A percentile compares a stretch with the other conserved stretches of the same genome.
Conservation (phyloP, 2,888 invertebrate species). For the Drosophila aldrichi region DNA sequence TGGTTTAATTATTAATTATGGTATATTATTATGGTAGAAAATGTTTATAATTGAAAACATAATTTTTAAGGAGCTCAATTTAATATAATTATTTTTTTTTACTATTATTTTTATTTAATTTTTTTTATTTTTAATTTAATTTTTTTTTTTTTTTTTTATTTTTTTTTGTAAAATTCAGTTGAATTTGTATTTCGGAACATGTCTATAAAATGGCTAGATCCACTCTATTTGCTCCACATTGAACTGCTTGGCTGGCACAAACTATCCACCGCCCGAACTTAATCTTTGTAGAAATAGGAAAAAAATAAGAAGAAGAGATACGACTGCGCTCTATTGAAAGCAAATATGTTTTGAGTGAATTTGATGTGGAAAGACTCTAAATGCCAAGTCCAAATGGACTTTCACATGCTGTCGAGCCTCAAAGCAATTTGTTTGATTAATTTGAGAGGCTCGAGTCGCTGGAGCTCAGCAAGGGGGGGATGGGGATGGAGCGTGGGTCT, state of each 20-base stretch:
- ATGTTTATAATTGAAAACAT: too few relatives aligned
- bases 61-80: too few relatives aligned
- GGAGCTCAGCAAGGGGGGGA: too few relatives aligned
- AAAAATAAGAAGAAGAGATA: not conserved
- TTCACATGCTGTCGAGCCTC: constrained; percentile 13
- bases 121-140: too few relatives aligned
- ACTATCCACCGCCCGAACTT: constrained; percentile 17
- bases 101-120: not conserved
- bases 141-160: not conserved
- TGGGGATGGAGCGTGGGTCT: not conserved
- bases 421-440: constrained; percentile 79
- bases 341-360: constrained; percentile 76
- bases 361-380: constrained; percentile 56
- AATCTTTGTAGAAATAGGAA: not conserved
- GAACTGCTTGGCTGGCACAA: constrained; percentile 29
- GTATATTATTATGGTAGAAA: too few relatives aligned
- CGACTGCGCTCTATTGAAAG: constrained; percentile 60
- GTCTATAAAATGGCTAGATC: not conserved
- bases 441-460: constrained; percentile 37
- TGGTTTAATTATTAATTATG: too few relatives aligned
- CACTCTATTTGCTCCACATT: not conserved
- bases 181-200: constrained; percentile 19
- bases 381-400: constrained; percentile 11
- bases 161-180: not conserved
- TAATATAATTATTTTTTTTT: too few relatives aligned